Evolutionary conservation across 2,797 vertebrate genomes (phyloP).

Genomic region (Dallia pectoralis): DNA sequence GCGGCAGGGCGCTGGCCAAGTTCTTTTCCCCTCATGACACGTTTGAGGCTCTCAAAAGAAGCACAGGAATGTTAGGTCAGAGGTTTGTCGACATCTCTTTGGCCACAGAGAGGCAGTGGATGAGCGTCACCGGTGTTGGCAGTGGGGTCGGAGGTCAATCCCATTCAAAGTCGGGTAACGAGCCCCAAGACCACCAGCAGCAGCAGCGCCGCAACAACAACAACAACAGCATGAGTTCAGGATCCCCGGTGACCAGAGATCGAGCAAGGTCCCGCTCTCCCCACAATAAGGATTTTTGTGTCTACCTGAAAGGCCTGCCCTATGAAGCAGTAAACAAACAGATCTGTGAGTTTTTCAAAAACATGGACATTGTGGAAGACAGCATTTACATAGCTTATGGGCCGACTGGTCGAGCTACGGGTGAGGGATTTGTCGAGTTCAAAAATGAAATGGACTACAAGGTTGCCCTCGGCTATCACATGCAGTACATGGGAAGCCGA

Average conservation of each 20-base stretch:
- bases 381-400: constrained; percentile 97
- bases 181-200: constrained; percentile 67
- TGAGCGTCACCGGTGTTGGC: constrained; percentile 63
- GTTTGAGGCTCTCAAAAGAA: constrained; percentile 92
- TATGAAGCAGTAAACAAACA: constrained; percentile 97
- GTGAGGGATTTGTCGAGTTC: constrained; percentile 97
- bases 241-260: constrained; percentile 50
- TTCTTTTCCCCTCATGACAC: constrained; percentile 94
- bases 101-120: constrained; percentile 93
- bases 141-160: constrained; percentile 53
- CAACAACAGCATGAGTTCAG: constrained; percentile 42
- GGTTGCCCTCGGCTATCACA: constrained; percentile 90
- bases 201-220: constrained; percentile 45
- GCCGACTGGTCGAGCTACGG: constrained; percentile 94
- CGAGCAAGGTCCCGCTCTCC: constrained; percentile 93
- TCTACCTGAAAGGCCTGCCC: constrained; percentile 95
- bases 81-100: constrained; percentile 92
- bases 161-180: constrained; percentile 38
- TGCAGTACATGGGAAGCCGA: constrained; percentile 97
- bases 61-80: constrained; percentile 94
- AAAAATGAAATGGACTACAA: constrained; percentile 93
- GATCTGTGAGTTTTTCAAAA: constrained; percentile 97
- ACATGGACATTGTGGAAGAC: constrained; percentile 91
- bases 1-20: constrained; percentile 90
- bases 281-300: constrained; percentile 90